A percentile compares a stretch with the other conserved stretches of the same genome.
phyloP scores from a whole-genome alignment of 2,113 vertebrate species.

The Loxodonta africana region DNA sequence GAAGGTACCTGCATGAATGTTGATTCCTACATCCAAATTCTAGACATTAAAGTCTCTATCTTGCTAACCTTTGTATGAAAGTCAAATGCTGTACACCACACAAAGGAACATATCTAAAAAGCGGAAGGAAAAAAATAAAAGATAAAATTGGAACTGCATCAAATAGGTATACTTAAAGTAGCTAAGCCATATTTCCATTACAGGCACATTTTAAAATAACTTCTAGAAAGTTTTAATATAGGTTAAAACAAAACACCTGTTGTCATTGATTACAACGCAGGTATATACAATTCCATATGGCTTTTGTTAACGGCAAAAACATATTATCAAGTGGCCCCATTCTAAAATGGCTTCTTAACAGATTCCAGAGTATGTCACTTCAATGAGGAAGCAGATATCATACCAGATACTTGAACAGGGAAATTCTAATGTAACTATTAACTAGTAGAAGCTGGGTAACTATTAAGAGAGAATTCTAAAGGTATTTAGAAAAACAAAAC shows the following conservation, averaged over 20 bases:
- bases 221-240: slow-evolving; percentile 6
- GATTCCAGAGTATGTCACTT: not conserved
- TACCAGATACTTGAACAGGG: not conserved
- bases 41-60: not conserved
- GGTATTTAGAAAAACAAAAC: not conserved
- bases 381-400: slow-evolving; percentile 36
- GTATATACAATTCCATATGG: not conserved
- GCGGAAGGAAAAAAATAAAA: not conserved
- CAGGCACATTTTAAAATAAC: slow-evolving; percentile 14
- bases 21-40: not conserved
- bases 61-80: not conserved
- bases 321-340: not conserved
- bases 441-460: not conserved
- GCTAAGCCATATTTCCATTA: not conserved
- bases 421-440: not conserved
- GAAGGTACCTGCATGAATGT: not conserved
- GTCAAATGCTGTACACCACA: not conserved
- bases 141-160: not conserved
- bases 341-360: slow-evolving; percentile 32
- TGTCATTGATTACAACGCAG: not conserved
- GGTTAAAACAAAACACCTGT: too few relatives aligned
- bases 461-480: too few relatives aligned
- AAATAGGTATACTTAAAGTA: not conserved
- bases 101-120: not conserved
- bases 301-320: not conserved